Evolutionary conservation across 2,113 vertebrate genomes (phyloP), one percentile per base, ranked within the genome.

Genomic region (Vimba vimba): DNA sequence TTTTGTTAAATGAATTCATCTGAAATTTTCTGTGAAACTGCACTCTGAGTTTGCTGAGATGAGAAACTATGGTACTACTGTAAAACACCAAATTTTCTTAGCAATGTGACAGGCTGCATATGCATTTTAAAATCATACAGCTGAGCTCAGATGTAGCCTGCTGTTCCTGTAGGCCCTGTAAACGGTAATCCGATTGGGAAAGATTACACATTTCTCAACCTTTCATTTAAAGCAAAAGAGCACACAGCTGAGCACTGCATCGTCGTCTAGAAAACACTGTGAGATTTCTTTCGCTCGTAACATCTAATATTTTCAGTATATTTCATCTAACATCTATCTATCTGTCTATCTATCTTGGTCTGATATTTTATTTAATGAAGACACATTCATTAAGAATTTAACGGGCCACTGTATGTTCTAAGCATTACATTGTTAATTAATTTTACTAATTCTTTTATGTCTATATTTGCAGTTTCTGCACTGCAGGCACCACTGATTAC

Each of bases 151-250:
- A 84, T 88, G 77, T 87, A 87, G 88, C 87, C 87, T 86, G 84
- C 84, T 89, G 89, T 91, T 90, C 84, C 89, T 55, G 45, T 64
- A 89, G 89, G 88, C 87, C 84, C 87, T 87, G 85, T 85, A 89
- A 78, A 84, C 47, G 73, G 83, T 90, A 91, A 91, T 92, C 88
- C 68, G 86, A 91, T 85, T 87, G 83, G 83, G 82, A 68, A 88
- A 88, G 75, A 83, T 88, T 85, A 88, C 88, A 64, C 57, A 82
- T 88, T 86, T 84, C 83, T 73, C 71, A 59, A 84, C 82, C 57
- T 83, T 89, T 86, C 79, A 88, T 90, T 88, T 13, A 12, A 66
- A 60, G 79, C 50, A 47, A 30, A 88, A 90, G 85, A 43, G 9
- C 86, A 88, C 73, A 64, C 85, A 25, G 36, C 60, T n/a, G 69